phyloP scores from a whole-genome alignment of 64 coral and sea anemone genomes.

The Actinia equina region DNA sequence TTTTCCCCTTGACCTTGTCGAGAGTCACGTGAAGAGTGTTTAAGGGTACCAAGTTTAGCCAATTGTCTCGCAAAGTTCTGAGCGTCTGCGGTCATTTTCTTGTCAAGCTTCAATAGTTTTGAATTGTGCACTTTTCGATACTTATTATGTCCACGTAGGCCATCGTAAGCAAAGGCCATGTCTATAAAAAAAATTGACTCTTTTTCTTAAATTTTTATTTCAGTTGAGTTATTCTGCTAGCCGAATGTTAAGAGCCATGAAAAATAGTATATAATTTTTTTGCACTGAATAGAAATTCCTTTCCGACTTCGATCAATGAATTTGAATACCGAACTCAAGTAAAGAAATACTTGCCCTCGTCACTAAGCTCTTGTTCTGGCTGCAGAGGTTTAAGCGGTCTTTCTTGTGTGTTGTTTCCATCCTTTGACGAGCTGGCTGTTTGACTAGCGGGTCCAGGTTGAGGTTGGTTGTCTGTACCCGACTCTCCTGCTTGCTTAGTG shows the following conservation, averaged over 20 bases:
- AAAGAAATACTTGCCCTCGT: neutral
- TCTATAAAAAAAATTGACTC: neutral
- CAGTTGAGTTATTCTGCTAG: too few relatives aligned
- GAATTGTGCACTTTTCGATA: constrained; percentile 65
- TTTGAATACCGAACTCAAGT: too few relatives aligned
- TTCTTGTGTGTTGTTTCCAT: neutral
- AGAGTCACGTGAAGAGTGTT: constrained; percentile 28
- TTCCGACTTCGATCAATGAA: too few relatives aligned
- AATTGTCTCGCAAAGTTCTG: constrained; percentile 33
- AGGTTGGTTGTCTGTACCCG: neutral
- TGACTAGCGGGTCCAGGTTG: neutral
- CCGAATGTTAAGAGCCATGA: too few relatives aligned
- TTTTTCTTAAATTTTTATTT: too few relatives aligned
- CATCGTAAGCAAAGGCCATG: constrained; percentile 16
- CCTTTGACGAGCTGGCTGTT: neutral
- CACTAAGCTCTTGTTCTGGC: neutral
- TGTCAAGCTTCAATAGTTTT: constrained; percentile 36
- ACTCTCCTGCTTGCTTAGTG: neutral
- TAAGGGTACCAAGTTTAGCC: constrained; percentile 11
- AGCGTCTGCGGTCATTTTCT: constrained; percentile 44
- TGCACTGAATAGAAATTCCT: too few relatives aligned
- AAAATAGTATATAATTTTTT: too few relatives aligned
- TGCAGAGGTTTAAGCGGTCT: neutral
- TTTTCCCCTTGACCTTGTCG: constrained; percentile 43
- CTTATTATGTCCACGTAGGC: constrained; percentile 52